Base-by-base conservation (phyloP, 2,888 invertebrate genomes). In the Ectemnius cavifrons region DNA sequence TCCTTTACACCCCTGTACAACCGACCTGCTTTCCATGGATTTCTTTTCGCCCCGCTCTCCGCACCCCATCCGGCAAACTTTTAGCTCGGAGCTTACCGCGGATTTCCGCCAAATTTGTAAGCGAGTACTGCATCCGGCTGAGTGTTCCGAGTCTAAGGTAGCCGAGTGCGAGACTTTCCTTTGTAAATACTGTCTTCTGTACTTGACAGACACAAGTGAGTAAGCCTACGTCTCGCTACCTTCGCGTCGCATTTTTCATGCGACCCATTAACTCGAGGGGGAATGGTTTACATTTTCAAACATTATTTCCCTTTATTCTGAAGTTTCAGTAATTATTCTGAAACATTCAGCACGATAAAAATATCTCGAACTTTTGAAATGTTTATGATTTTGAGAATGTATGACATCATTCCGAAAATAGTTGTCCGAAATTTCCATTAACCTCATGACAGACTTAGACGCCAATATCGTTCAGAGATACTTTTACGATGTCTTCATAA, bases 281-380 rank as follows among this genome's bases (percentile, higher is more conserved):
- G 37, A 37, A 37, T 52, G n/a, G 16, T n/a, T 1, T 2, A 6
- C 13, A 2, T 4, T 52, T 6, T 52, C 52, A 14, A 16, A 52
- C 16, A 52, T 63, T 59, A 57, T 67, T 66, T 52, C n/a, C 49
- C 46, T 57, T 28, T 11, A 16, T n/a, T 6, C 59, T 23, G 14
- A 14, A 56, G 58, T 27, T 66, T 60, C 68, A 69, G 78, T 78
- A 77, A 78, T 78, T 77, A 68, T 56, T 77, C 18, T 67, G 63
- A 69, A 74, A 59, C 59, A 63, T 56, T 73, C 66, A 72, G 52
- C 63, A 14, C 63, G 57, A 13, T 14, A 16, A 56, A 46, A 47
- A 64, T 47, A 69, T 59, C 20, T 62, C 37, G 56, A 60, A 23
- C 18, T 18, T 4, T n/a, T 11, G 13, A 4, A 67, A 56, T 23